Percentiles rank a stretch among this genome's conserved stretches.
phyloP scores from a whole-genome alignment of 1,140 invertebrate species.

The Bombus picipes region DNA sequence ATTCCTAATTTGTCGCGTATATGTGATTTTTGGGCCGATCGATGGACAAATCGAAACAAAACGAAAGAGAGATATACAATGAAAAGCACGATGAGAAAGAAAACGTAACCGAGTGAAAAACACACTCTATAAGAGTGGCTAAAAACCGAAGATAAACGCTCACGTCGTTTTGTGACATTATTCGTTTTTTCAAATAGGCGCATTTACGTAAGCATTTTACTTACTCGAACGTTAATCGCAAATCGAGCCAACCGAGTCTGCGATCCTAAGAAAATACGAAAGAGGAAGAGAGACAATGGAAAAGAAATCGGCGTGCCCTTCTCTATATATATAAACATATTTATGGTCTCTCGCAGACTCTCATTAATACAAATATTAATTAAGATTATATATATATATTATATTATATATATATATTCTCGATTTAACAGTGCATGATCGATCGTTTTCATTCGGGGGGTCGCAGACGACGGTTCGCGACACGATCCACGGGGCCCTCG shows the following conservation, averaged over 20 bases:
- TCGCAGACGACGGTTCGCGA: conserved; percentile 56
- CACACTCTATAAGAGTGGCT: not conserved
- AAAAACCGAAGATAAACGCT: conserved; percentile 31
- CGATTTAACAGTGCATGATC: conserved; percentile 32
- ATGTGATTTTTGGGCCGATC: not conserved
- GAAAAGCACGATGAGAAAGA: not conserved
- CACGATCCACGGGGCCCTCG: conserved; percentile 27
- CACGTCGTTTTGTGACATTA: conserved; percentile 50
- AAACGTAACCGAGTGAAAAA: conserved; percentile 8
- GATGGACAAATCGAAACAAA: conserved; percentile 15
- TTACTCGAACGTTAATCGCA: conserved; percentile 38
- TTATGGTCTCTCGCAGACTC: conserved; percentile 55
- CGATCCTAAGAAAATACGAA: conserved; percentile 21
- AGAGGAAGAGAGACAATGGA: not conserved
- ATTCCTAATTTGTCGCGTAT: not conserved
- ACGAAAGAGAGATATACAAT: not conserved
- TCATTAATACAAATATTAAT: conserved; percentile 57
- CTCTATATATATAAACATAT: conserved; percentile 15
- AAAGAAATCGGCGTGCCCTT: not conserved
- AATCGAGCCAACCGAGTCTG: conserved; percentile 56
- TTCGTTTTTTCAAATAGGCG: conserved; percentile 48
- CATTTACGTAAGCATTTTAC: conserved; percentile 63
- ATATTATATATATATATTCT: conserved; percentile 15
- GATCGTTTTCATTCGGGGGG: conserved; percentile 16
- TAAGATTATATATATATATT: conserved; percentile 43